Conservation (phyloP, 1,140 invertebrate species). For the Trigoniulus corallinus region DNA sequence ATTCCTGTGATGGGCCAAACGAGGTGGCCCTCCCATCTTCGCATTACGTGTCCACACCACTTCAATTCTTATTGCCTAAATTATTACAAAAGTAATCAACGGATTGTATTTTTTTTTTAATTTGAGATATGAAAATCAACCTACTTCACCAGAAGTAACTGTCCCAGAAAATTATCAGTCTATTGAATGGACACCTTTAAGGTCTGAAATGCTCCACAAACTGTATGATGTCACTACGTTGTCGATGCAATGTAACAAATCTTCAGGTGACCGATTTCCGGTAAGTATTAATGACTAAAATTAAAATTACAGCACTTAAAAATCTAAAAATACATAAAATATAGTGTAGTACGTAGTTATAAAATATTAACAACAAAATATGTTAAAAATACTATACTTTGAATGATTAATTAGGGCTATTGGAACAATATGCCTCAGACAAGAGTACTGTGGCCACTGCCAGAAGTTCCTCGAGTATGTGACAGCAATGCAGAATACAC, state of each 20-base stretch:
- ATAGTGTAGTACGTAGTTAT: no score
- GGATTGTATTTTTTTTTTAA: constrained; percentile 5
- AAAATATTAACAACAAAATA: no score
- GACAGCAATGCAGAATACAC: no score
- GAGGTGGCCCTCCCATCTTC: no score
- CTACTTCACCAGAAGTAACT: constrained; percentile 13
- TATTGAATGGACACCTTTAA: constrained; percentile 34
- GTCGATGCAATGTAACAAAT: constrained; percentile 90
- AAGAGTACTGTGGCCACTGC: constrained; percentile 9
- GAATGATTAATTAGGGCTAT: constrained; percentile 11
- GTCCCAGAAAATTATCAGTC: constrained; percentile 26
- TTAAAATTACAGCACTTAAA: no score
- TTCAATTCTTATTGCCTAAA: no score
- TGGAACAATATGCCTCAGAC: constrained; percentile 16
- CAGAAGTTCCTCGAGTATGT: neutral
- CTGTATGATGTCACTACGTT: constrained; percentile 72
- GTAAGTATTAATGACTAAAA: constrained; percentile 24
- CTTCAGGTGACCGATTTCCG: constrained; percentile 65
- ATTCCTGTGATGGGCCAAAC: no score
- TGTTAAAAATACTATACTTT: no score
- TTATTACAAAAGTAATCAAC: neutral
- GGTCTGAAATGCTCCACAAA: constrained; percentile 47
- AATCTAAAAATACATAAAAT: no score
- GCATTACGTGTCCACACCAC: no score
- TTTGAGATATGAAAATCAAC: constrained; percentile 21